Conservation (phyloP, 2,888 invertebrate genomes). For the Apamea sordens region DNA sequence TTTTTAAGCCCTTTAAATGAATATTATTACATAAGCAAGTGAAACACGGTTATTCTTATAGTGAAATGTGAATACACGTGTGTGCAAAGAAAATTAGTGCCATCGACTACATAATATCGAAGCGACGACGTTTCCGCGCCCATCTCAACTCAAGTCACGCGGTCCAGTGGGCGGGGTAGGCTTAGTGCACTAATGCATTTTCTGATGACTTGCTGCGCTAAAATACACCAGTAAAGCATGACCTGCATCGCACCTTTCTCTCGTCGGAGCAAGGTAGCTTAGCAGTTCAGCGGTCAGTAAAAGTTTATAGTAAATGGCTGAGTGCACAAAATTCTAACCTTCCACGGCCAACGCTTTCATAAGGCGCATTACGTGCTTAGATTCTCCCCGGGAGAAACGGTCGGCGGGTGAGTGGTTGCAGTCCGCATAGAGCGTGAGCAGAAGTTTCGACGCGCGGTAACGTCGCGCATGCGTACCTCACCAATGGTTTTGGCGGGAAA, state of each 20-base stretch:
- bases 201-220: constrained; percentile 53
- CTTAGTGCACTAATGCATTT: constrained; percentile 53
- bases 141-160: constrained; percentile 56
- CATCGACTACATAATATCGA: constrained; percentile 36
- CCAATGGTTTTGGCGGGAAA: constrained; percentile 79
- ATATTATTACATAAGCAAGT: neutral
- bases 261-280: constrained; percentile 34
- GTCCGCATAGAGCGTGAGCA: constrained; percentile 71
- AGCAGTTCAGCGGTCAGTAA: constrained; percentile 55
- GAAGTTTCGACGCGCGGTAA: constrained; percentile 81
- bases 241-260: constrained; percentile 47
- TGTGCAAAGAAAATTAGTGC: constrained; percentile 23
- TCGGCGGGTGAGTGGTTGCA: constrained; percentile 78
- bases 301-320: constrained; percentile 47
- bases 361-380: constrained; percentile 81
- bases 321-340: constrained; percentile 70
- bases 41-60: neutral
- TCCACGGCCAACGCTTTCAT: constrained; percentile 84
- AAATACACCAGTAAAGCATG: constrained; percentile 51
- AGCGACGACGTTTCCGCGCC: constrained; percentile 52
- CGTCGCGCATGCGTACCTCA: constrained; percentile 80
- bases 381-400: constrained; percentile 78
- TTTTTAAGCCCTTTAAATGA: neutral
- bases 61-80: neutral
- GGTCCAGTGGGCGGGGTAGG: constrained; percentile 26